A percentile compares a stretch with the other conserved stretches of the same genome.
phyloP scores from a whole-genome alignment of 2,113 vertebrate species.

The Hucho hucho region DNA sequence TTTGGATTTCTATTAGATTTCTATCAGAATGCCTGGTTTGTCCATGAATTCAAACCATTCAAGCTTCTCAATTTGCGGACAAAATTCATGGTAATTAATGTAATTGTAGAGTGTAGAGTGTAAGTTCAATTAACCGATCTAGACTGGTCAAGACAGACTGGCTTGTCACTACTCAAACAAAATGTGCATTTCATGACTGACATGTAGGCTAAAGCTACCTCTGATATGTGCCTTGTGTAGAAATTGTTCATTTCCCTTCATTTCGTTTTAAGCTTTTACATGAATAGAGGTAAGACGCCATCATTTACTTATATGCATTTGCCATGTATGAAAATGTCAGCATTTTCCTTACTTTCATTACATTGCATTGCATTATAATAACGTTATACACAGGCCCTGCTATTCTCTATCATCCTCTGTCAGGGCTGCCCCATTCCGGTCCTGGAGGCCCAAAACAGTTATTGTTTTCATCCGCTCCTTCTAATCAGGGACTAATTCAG shows the following conservation, averaged over 20 bases:
- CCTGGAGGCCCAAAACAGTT: too few species aligned
- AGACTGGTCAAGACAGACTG: background rate
- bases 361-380: too few species aligned
- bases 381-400: too few species aligned
- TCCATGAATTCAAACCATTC: background rate
- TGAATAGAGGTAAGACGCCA: background rate
- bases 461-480: too few species aligned
- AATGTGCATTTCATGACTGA: background rate
- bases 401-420: too few species aligned
- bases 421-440: too few species aligned
- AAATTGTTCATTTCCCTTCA: background rate
- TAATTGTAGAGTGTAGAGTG: background rate
- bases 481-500: too few species aligned
- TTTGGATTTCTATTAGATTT: background rate
- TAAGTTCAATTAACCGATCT: background rate
- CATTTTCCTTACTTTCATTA: too few species aligned
- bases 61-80: background rate
- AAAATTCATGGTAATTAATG: background rate
- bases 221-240: background rate
- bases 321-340: slow-evolving; percentile 1
- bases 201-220: background rate
- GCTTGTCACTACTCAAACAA: background rate
- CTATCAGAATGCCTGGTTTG: background rate
- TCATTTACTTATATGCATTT: background rate
- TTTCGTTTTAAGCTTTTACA: background rate